Evolutionary conservation across 2,888 invertebrate genomes (phyloP).

Genomic region (Bembecia ichneumoniformis): DNA sequence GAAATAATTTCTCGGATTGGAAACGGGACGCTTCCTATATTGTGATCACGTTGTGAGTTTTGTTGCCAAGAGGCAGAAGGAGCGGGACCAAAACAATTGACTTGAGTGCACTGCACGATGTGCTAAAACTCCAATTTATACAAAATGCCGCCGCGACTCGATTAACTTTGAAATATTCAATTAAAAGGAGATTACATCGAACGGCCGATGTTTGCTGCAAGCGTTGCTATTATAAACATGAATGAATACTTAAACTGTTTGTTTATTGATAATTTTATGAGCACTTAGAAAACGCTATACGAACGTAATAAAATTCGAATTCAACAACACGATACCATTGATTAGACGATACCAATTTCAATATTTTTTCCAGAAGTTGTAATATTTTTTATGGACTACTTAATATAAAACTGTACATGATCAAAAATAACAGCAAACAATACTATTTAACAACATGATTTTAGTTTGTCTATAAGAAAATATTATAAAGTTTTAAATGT

Average conservation of each 20-base stretch:
- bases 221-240: neutral
- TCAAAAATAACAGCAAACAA: too few species aligned
- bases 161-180: neutral
- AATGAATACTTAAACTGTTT: neutral
- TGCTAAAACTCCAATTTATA: neutral
- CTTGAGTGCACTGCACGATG: slow-evolving; percentile 7
- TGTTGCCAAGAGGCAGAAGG: slow-evolving; percentile 17
- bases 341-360: too few species aligned
- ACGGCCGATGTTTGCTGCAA: neutral
- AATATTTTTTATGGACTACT: too few species aligned
- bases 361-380: too few species aligned
- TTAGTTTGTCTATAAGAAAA: too few species aligned
- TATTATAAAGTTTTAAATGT: too few species aligned
- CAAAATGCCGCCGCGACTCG: neutral
- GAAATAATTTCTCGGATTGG: slow-evolving; percentile 5
- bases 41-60: slow-evolving; percentile 19
- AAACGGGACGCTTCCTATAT: slow-evolving; percentile 14
- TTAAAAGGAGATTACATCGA: neutral
- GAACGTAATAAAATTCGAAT: too few species aligned
- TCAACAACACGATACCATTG: too few species aligned
- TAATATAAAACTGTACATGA: too few species aligned
- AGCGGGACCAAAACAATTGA: slow-evolving; percentile 26
- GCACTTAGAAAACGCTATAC: too few species aligned
- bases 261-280: too few species aligned
- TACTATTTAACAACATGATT: too few species aligned